phyloP scores from a whole-genome alignment of 2,888 invertebrate species.

The Nymphalis c-album region DNA sequence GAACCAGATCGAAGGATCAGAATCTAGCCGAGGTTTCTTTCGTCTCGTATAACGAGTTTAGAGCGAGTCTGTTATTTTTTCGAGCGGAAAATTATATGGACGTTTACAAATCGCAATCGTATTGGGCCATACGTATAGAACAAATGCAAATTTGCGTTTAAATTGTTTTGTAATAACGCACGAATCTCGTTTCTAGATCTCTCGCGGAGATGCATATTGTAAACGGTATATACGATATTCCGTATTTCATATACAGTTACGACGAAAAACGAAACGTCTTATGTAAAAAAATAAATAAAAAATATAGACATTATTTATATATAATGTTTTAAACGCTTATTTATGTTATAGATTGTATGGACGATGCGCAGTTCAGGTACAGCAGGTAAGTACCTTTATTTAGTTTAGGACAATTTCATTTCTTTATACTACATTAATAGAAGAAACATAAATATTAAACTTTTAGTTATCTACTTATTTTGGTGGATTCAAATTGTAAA shows the following conservation, averaged over 20 bases:
- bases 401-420: too few relatives aligned
- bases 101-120: constrained; percentile 53
- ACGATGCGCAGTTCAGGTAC: too few relatives aligned
- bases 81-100: constrained; percentile 63
- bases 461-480: too few relatives aligned
- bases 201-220: constrained; percentile 16
- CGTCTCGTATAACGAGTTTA: constrained; percentile 28
- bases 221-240: background rate
- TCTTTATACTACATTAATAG: too few relatives aligned
- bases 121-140: constrained; percentile 51
- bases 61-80: constrained; percentile 35
- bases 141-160: constrained; percentile 58
- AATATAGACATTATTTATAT: too few relatives aligned
- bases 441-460: too few relatives aligned
- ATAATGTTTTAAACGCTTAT: too few relatives aligned
- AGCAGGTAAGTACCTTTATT: too few relatives aligned
- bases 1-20: constrained; percentile 21
- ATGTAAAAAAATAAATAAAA: too few relatives aligned
- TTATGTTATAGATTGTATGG: too few relatives aligned
- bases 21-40: constrained; percentile 12
- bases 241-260: background rate
- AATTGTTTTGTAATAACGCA: constrained; percentile 49
- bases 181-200: constrained; percentile 27
- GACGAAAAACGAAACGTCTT: background rate
- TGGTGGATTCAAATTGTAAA: too few relatives aligned